These are phyloP conservation scores for Cheirogaleus major DNA, from an alignment of 2,797 vertebrate genomes.

Conservation along the genomic window DNA sequence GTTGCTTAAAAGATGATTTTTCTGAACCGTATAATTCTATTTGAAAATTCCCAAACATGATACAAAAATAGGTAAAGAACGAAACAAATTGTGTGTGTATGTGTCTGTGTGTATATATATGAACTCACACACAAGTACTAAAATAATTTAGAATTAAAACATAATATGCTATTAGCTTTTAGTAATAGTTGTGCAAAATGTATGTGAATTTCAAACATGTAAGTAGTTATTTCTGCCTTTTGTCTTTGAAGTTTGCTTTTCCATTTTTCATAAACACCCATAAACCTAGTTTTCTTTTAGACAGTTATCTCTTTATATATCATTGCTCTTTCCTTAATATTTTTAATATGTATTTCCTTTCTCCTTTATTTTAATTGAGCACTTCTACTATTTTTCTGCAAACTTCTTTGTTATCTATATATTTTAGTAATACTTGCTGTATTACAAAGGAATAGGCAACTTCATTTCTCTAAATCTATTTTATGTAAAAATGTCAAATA, in stretches of 20 bases:
- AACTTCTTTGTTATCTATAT: background rate
- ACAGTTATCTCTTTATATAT: background rate
- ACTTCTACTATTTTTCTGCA: background rate
- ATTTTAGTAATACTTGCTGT: background rate
- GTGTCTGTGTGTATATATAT: background rate
- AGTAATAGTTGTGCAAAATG: background rate
- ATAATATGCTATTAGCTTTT: background rate
- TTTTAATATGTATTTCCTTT: background rate
- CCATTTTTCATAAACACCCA: background rate
- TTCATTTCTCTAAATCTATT: background rate
- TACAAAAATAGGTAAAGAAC: background rate
- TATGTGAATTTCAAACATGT: background rate
- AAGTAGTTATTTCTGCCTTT: background rate
- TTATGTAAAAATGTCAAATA: background rate
- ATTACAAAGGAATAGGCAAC: background rate
- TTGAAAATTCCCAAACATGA: slow-evolving; percentile 4
- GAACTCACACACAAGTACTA: background rate
- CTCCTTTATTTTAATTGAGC: background rate
- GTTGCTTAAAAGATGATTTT: background rate
- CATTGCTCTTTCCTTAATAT: background rate
- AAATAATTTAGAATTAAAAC: background rate
- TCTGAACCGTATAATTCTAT: background rate
- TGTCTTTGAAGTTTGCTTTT: slow-evolving; percentile 4
- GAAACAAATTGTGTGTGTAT: background rate
- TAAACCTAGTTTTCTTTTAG: background rate